Conservation (phyloP, 2,797 vertebrate genomes). For the Monodelphis domestica region DNA sequence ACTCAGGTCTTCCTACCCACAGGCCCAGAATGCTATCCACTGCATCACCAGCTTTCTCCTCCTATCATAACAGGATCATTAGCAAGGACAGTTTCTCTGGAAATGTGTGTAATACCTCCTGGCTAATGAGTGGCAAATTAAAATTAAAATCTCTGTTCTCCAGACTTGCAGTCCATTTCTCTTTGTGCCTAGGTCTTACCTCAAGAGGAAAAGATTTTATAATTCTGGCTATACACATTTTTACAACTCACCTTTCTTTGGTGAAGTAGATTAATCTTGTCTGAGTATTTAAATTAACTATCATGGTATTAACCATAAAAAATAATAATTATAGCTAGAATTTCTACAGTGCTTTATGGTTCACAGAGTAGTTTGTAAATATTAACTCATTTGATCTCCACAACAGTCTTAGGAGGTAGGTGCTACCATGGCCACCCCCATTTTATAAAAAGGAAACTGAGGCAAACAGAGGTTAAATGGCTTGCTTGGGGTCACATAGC, state of each 20-base stretch:
- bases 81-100: background rate
- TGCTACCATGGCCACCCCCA: background rate
- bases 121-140: background rate
- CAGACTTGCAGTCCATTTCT: background rate
- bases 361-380: background rate
- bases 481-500: background rate
- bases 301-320: background rate
- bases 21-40: background rate
- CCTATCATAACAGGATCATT: background rate
- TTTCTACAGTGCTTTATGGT: background rate
- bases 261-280: background rate
- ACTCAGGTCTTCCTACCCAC: background rate
- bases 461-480: background rate
- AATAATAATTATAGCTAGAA: background rate
- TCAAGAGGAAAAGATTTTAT: background rate
- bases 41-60: background rate
- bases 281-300: background rate
- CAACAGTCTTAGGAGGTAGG: background rate
- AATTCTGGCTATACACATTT: background rate
- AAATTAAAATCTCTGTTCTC: background rate
- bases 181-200: background rate
- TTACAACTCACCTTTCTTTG: too few species aligned
- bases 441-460: background rate
- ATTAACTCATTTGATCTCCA: background rate
- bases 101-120: background rate